Conservation (phyloP, 92 coral and sea anemone species). For the Palythoa heliodiscus region DNA sequence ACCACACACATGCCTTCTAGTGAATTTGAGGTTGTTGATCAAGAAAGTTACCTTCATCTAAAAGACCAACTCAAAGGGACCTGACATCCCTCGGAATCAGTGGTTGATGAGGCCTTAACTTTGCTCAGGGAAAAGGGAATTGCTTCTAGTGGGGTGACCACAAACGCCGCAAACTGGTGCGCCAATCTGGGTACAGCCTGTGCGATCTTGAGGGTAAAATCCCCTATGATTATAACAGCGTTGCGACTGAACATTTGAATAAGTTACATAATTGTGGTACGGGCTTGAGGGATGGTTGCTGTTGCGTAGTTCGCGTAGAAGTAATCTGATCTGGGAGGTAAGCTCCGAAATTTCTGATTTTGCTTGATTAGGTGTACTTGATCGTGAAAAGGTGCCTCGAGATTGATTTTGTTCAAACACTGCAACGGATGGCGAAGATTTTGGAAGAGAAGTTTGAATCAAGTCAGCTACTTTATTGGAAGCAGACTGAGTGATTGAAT, state of each 20-base stretch:
- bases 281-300: neutral
- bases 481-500: neutral
- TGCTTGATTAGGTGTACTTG: neutral
- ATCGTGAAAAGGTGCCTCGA: neutral
- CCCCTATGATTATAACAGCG: neutral
- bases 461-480: conserved; percentile 2
- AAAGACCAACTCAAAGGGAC: conserved; percentile 12
- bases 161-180: conserved; percentile 40
- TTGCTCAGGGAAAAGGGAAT: neutral
- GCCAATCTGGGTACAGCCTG: conserved; percentile 27
- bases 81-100: conserved; percentile 38
- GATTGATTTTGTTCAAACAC: neutral
- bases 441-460: conserved; percentile 16
- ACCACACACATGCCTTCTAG: neutral
- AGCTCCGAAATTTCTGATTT: conserved; percentile 16
- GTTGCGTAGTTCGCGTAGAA: conserved; percentile 11
- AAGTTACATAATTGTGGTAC: neutral
- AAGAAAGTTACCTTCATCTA: neutral
- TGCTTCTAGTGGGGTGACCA: conserved; percentile 5
- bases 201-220: conserved; percentile 14
- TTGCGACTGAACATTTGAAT: neutral
- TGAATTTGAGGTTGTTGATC: neutral
- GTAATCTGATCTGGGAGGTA: conserved; percentile 3
- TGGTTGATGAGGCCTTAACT: conserved; percentile 9
- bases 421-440: conserved; percentile 1